Conservation (phyloP, 1,140 invertebrate genomes). For the Drosophila burlai region DNA sequence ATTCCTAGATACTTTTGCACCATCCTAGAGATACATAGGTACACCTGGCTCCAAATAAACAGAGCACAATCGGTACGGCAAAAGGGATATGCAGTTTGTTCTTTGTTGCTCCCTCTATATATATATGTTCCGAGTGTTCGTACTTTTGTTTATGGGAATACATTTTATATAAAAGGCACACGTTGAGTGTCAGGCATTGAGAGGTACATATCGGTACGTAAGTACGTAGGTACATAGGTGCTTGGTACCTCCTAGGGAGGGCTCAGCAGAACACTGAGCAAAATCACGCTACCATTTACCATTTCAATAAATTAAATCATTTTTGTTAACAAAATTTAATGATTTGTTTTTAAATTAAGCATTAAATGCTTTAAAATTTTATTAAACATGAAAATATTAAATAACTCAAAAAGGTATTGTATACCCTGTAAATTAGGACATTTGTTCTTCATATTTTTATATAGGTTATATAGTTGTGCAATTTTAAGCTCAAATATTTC, state of each 20-base stretch:
- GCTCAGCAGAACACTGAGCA: background rate
- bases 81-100: background rate
- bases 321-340: background rate
- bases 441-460: too few relatives aligned
- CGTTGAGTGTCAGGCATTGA: conserved; percentile 27
- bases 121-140: background rate
- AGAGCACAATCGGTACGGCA: background rate
- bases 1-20: background rate
- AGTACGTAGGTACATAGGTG: background rate
- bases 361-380: too few relatives aligned
- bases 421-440: too few relatives aligned
- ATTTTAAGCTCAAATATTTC: background rate
- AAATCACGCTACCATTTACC: background rate
- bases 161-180: conserved; percentile 11
- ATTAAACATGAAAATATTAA: background rate
- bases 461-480: too few relatives aligned
- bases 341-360: too few relatives aligned
- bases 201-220: background rate
- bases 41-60: background rate
- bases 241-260: too few relatives aligned
- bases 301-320: background rate
- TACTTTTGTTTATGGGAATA: conserved; percentile 34
- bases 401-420: too few relatives aligned
- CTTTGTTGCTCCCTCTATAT: background rate
- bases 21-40: background rate